Conservation (phyloP, 1,140 invertebrate species). For the Patella vulgata region DNA sequence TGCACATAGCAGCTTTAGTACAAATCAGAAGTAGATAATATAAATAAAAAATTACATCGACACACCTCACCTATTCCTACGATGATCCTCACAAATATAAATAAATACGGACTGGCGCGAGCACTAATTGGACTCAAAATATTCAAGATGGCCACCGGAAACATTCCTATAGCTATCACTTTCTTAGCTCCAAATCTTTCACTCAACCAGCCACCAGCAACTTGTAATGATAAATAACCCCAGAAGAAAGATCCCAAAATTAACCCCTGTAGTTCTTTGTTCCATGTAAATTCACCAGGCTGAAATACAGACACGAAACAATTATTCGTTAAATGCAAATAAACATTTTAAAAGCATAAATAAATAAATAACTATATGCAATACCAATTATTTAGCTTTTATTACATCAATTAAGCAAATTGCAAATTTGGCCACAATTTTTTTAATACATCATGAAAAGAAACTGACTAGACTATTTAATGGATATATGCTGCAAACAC, state of each 20-base stretch:
- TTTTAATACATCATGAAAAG: too few relatives aligned
- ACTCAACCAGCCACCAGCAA: slow-evolving; percentile 69
- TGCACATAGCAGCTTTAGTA: too few relatives aligned
- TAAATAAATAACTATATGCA: too few relatives aligned
- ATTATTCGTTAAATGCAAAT: too few relatives aligned
- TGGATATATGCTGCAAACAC: too few relatives aligned
- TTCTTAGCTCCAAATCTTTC: slow-evolving; percentile 81
- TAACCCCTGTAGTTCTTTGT: slow-evolving; percentile 48
- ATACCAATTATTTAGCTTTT: too few relatives aligned
- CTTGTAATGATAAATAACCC: slow-evolving; percentile 54
- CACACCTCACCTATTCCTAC: slow-evolving; percentile 66
- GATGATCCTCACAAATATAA: slow-evolving; percentile 62
- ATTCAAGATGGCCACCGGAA: slow-evolving; percentile 82
- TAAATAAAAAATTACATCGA: too few relatives aligned
- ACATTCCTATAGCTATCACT: slow-evolving; percentile 83
- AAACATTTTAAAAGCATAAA: too few relatives aligned
- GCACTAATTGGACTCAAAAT: slow-evolving; percentile 84
- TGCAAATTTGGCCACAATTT: too few relatives aligned
- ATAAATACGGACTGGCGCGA: slow-evolving; percentile 67
- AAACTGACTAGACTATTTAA: too few relatives aligned
- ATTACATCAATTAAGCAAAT: too few relatives aligned
- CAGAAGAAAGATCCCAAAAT: slow-evolving; percentile 58
- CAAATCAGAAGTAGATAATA: too few relatives aligned
- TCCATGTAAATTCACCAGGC: slow-evolving; percentile 56
- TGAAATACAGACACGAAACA: slow-evolving; percentile 20